Percentiles rank a stretch among this genome's conserved stretches.
Evolutionary conservation across 2,888 invertebrate species (phyloP).

Genomic region (Callyntrura guangdongensis): DNA sequence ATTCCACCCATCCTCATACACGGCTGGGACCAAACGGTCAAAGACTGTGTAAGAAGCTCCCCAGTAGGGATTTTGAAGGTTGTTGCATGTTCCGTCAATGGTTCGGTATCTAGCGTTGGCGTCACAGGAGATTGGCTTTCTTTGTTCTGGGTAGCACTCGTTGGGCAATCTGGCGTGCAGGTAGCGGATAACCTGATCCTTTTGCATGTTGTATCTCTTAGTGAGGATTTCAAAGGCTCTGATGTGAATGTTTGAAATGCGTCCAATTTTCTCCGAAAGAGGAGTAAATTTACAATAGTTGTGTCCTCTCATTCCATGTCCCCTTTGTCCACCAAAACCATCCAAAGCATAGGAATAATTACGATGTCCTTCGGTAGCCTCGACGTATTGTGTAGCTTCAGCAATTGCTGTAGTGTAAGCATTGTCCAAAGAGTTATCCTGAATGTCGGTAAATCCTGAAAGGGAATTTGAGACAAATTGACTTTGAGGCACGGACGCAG

Average conservation of each 20-base stretch:
- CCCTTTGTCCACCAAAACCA: conserved; percentile 64
- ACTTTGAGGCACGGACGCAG: conserved; percentile 71
- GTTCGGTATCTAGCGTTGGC: conserved; percentile 78
- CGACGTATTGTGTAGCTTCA: conserved; percentile 74
- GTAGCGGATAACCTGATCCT: conserved; percentile 73
- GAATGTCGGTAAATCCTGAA: conserved; percentile 58
- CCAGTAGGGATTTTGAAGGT: conserved; percentile 82
- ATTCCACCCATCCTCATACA: conserved; percentile 84
- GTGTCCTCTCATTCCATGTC: conserved; percentile 82
- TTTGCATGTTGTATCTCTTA: conserved; percentile 80
- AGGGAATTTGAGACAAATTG: conserved; percentile 60
- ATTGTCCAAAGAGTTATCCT: conserved; percentile 77
- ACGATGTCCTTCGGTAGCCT: conserved; percentile 66
- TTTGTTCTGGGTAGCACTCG: conserved; percentile 79
- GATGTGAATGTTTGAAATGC: conserved; percentile 82
- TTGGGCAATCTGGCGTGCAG: conserved; percentile 77
- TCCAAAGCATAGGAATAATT: conserved; percentile 60
- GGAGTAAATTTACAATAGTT: conserved; percentile 84
- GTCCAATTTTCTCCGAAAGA: conserved; percentile 83
- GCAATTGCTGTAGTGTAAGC: conserved; percentile 65
- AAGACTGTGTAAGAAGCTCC: conserved; percentile 83
- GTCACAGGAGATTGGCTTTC: conserved; percentile 77
- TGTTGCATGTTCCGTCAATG: conserved; percentile 82
- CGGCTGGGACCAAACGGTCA: conserved; percentile 83
- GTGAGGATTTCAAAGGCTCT: conserved; percentile 83